Base-by-base conservation (phyloP, 2,888 invertebrate genomes). In the Argyresthia goedartella region DNA sequence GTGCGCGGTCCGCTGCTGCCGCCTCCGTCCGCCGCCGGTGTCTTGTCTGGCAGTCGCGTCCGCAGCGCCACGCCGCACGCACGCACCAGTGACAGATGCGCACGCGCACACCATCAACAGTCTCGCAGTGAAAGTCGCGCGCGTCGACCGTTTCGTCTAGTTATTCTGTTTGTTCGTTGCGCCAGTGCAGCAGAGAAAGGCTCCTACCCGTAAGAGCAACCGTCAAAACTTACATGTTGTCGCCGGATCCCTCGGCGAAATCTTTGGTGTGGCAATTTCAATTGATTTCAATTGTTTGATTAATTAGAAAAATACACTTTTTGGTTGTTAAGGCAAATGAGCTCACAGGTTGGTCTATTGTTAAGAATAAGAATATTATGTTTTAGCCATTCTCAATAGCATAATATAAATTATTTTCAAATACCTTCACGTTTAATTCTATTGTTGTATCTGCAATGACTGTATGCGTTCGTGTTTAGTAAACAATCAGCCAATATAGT, bases 151-250 rank as follows among this genome's bases (percentile, higher is more conserved):
- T 79, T 81, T 81, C 81, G 77, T 81, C 79, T 82, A 82, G 81
- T 81, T 82, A 74, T 78, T 77, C 73, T 80, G 77, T 82, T 81
- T 81, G 77, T 72, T 73, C 73, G 71, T 84, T 82, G 81, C 82
- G 84, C 81, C 81, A 82, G 81, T 82, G 80, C 80, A 76, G 62
- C 75, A 64, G 81, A 70, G 82, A 86, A 86, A 86, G 85, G 70
- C 70, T 70, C 59, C 65, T 69, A 64, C 76, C 70, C 63, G 77
- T 76, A 76, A 76, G 71, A 75, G 68, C 64, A 62, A 9, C 33
- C 49, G 49, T 41, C 25, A 2, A 25, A 25, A 25, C 25, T 25
- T 25, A 25, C 6, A 25, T 6, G 25, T 25, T 25, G 6, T 25
- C 25, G 25, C 25, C 25, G 25, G 25, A 4, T 25, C 25, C 25